Evolutionary conservation across 2,113 vertebrate genomes (phyloP), one percentile per base, ranked within the genome.

Genomic region (Ranitomeya imitator): DNA sequence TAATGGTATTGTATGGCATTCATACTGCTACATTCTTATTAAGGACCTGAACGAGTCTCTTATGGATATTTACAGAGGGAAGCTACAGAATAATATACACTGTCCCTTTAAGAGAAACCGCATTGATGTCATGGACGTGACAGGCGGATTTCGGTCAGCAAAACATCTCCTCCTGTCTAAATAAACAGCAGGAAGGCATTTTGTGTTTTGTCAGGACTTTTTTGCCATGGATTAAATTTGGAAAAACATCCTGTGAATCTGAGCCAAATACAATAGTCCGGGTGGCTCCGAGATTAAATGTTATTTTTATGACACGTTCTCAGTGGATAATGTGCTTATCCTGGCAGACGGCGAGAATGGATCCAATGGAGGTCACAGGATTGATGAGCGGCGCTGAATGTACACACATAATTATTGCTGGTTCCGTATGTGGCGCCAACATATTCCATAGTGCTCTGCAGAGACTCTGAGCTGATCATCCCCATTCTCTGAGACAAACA

Each of bases 181-280:
- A 84, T 65, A 84, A 84, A 84, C 82, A 84, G 19, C 82, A 69
- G 63, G 63, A 71, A 52, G 82, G 81, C 19, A 23, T 82, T 88
- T 86, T 65, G 7, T 88, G 67, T 82, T 88, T 88, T 82, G n/a
- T 81, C 85, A 87, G 60, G 86, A 74, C 57, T 76, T 83, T 88
- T 77, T 74, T 88, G 37, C 26, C 71, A 79, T 83, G 79, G 69
- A 60, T 60, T 88, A 18, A 65, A 54, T 65, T 23, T 52, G 81
- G 71, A 78, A 88, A 84, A 88, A 76, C 80, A 76, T 88, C 60
- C 71, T 65, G 59, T 76, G 21, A 77, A 61, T 9, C n/a, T 1
- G 37, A 54, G 87, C 87, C 87, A 88, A 84, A 60, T 55, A 83
- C 54, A 88, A 84, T 31, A 83, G 15, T 45, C 18, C 12, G 2